phyloP scores from a whole-genome alignment of 64 coral and sea anemone genomes.

The Porites lutea region DNA sequence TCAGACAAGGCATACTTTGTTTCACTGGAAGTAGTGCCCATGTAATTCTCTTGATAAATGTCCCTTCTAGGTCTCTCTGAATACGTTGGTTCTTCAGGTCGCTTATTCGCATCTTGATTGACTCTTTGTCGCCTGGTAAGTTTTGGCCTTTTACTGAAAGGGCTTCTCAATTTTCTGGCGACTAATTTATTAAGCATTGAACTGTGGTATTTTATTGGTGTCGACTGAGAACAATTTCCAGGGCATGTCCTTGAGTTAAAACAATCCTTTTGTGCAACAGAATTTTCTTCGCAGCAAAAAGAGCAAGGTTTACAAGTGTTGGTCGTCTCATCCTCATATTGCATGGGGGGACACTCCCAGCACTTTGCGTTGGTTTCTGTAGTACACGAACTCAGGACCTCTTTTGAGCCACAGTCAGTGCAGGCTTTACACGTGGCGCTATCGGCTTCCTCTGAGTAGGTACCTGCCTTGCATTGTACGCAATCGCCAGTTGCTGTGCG shows the following conservation, averaged over 20 bases:
- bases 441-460: background rate
- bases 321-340: conserved; percentile 9
- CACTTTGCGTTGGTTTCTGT: conserved; percentile 9
- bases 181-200: background rate
- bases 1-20: background rate
- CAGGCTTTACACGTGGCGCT: conserved; percentile 3
- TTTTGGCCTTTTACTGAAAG: background rate
- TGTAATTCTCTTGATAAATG: background rate
- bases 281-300: background rate
- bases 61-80: background rate
- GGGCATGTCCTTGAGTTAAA: background rate
- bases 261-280: background rate
- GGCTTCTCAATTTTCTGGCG: background rate
- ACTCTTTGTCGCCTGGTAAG: background rate
- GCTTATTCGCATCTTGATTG: background rate
- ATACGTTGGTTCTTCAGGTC: background rate
- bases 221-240: background rate
- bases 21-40: background rate
- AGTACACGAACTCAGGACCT: background rate
- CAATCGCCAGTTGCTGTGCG: background rate
- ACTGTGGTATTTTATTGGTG: background rate
- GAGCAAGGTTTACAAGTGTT: conserved; percentile 5
- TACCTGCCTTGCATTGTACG: conserved; percentile 13
- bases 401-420: conserved; percentile 22
- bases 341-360: background rate